A percentile compares a stretch with the other conserved stretches of the same genome.
Conservation (phyloP, 2,113 vertebrate species). For the Grallaria varia region DNA sequence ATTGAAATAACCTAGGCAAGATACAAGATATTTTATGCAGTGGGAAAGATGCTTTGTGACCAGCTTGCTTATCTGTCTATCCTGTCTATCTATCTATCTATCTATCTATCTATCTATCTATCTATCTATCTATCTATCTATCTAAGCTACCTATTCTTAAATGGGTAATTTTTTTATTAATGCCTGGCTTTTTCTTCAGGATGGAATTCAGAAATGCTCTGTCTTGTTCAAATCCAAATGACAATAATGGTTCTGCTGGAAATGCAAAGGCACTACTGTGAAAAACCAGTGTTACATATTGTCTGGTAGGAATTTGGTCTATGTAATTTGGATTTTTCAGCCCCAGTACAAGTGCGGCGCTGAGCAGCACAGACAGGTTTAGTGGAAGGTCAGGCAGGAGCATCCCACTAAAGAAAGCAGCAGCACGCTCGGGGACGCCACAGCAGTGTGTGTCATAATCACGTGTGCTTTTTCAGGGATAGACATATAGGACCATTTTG, state of each 20-base stretch:
- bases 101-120: too few relatives aligned
- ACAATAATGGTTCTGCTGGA: not conserved
- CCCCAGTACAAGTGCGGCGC: not conserved
- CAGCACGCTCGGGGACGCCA: not conserved
- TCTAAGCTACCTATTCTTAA: not conserved
- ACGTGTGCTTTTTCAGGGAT: fast-evolving
- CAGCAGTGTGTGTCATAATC: not conserved
- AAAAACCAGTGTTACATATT: not conserved
- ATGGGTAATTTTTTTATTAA: not conserved
- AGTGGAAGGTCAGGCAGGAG: not conserved
- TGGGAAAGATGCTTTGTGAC: not conserved
- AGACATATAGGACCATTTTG: not conserved
- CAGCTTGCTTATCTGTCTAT: not conserved
- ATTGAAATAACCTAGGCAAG: slow-evolving; percentile 81
- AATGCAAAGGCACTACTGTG: not conserved
- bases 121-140: too few relatives aligned
- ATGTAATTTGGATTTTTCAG: not conserved
- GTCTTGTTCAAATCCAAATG: not conserved
- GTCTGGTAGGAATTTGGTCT: not conserved
- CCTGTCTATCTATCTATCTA: too few relatives aligned
- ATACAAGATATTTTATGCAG: not conserved
- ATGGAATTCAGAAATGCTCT: not conserved
- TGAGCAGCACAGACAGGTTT: not conserved
- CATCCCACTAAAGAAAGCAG: not conserved
- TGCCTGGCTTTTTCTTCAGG: not conserved